These are phyloP conservation scores for Drosophila anomalata DNA, from an alignment of 2,888 invertebrate genomes.

Conservation along the genomic window DNA sequence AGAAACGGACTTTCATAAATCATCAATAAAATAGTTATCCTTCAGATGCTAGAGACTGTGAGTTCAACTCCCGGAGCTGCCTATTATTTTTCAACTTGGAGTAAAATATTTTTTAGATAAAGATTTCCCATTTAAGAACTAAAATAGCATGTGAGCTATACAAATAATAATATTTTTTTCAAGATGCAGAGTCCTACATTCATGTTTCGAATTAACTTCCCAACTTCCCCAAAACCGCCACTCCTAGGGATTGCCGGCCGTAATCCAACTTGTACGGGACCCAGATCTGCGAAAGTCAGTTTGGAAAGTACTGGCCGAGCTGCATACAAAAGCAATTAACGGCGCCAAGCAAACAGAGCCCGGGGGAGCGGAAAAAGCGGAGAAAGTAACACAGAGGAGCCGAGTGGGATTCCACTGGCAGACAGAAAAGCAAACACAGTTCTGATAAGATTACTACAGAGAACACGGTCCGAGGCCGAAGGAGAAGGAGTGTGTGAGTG, in stretches of 20 bases:
- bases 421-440: constrained; percentile 22
- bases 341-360: constrained; percentile 15
- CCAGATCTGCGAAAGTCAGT: constrained; percentile 13
- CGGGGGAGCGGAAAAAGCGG: not conserved
- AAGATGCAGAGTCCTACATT: not conserved
- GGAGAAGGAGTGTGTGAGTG: not conserved
- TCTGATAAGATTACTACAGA: constrained; percentile 64
- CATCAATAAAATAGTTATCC: no score
- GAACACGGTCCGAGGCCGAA: not conserved
- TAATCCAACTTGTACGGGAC: constrained; percentile 1
- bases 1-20: no score
- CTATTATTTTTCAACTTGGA: no score
- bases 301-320: constrained; percentile 5
- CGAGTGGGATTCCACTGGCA: constrained; percentile 8
- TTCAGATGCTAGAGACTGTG: no score
- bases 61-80: no score
- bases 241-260: not conserved
- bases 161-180: no score
- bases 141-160: no score
- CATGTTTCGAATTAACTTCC: not conserved
- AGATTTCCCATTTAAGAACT: no score
- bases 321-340: constrained; percentile 71
- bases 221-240: not conserved
- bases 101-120: no score
- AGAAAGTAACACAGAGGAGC: not conserved